These are phyloP conservation scores for Isotomurus palustris DNA, from an alignment of 2,888 invertebrate genomes.

Conservation along the genomic window DNA sequence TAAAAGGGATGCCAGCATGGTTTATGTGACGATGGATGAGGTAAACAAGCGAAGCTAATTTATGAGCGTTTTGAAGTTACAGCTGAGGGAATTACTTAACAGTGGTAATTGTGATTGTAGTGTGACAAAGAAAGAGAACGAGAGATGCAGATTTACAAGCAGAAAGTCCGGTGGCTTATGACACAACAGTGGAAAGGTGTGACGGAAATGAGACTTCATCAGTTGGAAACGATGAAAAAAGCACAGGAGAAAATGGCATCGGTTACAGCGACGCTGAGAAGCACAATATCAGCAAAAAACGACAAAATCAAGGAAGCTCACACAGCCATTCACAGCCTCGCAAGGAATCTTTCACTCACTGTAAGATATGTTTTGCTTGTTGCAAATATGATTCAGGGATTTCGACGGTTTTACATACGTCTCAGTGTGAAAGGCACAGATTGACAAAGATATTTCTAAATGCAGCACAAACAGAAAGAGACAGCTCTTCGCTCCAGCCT, in stretches of 20 bases:
- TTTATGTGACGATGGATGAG: slow-evolving; percentile 38
- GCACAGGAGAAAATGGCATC: slow-evolving; percentile 37
- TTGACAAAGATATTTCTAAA: slow-evolving; percentile 57
- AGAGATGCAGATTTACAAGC: slow-evolving; percentile 80
- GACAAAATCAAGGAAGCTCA: slow-evolving; percentile 29
- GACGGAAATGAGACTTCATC: slow-evolving; percentile 33
- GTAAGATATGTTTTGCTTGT: no score
- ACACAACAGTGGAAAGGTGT: slow-evolving; percentile 39
- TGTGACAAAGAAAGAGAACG: slow-evolving; percentile 79
- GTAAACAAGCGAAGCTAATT: slow-evolving; percentile 14
- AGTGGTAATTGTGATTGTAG: no score
- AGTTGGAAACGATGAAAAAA: slow-evolving; percentile 35
- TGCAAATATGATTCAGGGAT: no score
- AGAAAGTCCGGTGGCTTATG: slow-evolving; percentile 56
- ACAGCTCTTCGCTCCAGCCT: slow-evolving; percentile 62
- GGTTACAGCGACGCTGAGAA: slow-evolving; percentile 26
- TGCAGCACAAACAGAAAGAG: no score
- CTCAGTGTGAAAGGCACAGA: slow-evolving; percentile 52
- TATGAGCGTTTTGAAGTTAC: not conserved
- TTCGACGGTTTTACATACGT: no score
- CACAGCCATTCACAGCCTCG: slow-evolving; percentile 24
- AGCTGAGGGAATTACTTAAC: no score
- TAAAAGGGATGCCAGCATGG: slow-evolving; percentile 64
- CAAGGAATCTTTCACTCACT: no score
- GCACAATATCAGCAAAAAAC: slow-evolving; percentile 26